Base-by-base conservation (phyloP, 2,888 invertebrate species). In the Exocentrus adspersus region DNA sequence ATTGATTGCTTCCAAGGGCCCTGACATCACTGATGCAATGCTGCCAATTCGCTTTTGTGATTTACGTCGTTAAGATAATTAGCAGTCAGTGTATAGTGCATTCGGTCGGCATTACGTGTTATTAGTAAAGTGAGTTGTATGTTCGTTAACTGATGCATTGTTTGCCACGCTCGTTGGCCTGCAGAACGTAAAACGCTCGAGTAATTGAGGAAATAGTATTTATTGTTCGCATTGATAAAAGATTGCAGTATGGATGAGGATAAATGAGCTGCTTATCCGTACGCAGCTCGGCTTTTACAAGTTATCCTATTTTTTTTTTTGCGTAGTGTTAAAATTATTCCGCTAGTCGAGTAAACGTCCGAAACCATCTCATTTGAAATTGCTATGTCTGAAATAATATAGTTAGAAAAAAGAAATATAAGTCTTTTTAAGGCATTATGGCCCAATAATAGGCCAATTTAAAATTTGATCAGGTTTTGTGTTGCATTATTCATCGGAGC, bases 91-190 rank as follows among this genome's bases (percentile, higher is more conserved):
- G 45, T 28, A n/a, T n/a, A 24, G 42, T 46, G 45, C 43, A 57
- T 45, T 57, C 16, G 46, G 32, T 46, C 46, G 46, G 46, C 46
- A 48, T 48, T 48, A 57, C 46, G 32, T 46, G 30, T 45, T 57
- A 45, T 30, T 52, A n/a, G n/a, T n/a, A 46, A 57, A 43, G 56
- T 28, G 30, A 43, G 12, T 57, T 28, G 43, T 57, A 45, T 45
- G 30, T 46, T 32, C 32, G 6, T 20, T 57, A 57, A 57, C 46
- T n/a, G 30, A 10, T 10, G 16, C 6, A 48, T 28, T 48, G 24
- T 48, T 48, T 48, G 48, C 28, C 28, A 48, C 48, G 28, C 14
- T 20, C 28, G 48, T 14, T 28, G 48, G 28, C 28, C 20, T 48
- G 28, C 48, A 48, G 28, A 48, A 48, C 48, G 48, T 28, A 12